Base-by-base conservation (phyloP, 2,113 vertebrate genomes). In the Lasiurus cinereus region DNA sequence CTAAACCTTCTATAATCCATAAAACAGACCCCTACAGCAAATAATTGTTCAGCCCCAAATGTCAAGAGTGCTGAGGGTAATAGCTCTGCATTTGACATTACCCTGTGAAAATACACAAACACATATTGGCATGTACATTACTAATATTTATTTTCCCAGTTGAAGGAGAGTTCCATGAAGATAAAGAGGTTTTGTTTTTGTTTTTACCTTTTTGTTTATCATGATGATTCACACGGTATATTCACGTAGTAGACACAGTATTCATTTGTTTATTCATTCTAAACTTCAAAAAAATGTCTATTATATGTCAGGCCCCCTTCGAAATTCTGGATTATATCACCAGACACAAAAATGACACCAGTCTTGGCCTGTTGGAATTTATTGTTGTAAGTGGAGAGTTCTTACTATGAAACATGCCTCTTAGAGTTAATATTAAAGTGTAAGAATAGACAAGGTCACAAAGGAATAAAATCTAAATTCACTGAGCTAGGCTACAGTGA, bases 361-460 rank as follows among this genome's bases (percentile, higher is more conserved):
- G 10, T 14, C 21, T 22, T 43, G 11, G 43, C 3, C n/a, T 33
- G 1, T 27, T 83, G 70, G 43, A 90, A 73, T 83, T 92, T 83
- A 50, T 69, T 93, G 24, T 77, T 43, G 27, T 18, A 1, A 4
- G 19, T 46, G 31, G 9, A 59, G 1, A 52, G 3, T 43, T 22
- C 54, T 88, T 79, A 59, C 31, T 39, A n/a, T 62, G 22, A 52
- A 64, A 39, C 19, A 1, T 91, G 50, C 29, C 3, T 70, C 27
- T 91, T 39, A 29, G 36, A 22, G 36, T 93, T 83, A n/a, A 77
- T 48, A 52, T 39, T 72, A 67, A 67, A 69, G 48, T n/a, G 6
- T 19, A 54, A 79, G 39, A 80, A 83, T 16, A 96, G 69, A 52
- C 39, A 91, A 54, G 64, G 18, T 93, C 50, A 91, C 29, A 83